phyloP scores from a whole-genome alignment of 2,113 vertebrate genomes.

The Hydrolagus affinis region DNA sequence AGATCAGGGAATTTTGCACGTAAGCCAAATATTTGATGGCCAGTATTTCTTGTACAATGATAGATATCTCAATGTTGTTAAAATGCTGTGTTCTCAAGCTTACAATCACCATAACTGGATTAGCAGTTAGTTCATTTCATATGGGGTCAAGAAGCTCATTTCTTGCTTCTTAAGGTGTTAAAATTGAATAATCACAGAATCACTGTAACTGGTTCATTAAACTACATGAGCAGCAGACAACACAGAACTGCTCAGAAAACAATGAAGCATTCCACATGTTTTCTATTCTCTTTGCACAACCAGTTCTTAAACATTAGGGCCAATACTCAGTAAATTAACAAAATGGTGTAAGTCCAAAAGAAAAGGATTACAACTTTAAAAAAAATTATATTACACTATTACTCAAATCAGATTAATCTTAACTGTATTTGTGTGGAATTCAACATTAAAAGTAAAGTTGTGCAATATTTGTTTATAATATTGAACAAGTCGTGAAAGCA shows the following conservation, averaged over 20 bases:
- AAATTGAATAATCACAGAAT: neutral
- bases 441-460: constrained; percentile 11
- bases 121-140: too few relatives aligned
- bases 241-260: neutral
- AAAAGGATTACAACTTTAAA: neutral
- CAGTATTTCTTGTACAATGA: too few relatives aligned
- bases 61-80: too few relatives aligned
- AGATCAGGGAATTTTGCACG: too few relatives aligned
- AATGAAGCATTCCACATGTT: constrained; percentile 12
- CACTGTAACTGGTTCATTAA: neutral
- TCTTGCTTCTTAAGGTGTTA: neutral
- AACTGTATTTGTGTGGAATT: neutral
- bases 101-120: too few relatives aligned
- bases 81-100: too few relatives aligned
- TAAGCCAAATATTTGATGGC: too few relatives aligned
- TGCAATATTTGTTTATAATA: neutral
- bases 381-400: neutral
- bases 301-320: neutral
- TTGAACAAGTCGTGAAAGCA: constrained; percentile 20
- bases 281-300: neutral
- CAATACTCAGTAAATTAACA: neutral
- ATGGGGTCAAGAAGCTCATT: neutral
- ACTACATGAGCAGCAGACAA: too few relatives aligned
- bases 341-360: constrained; percentile 11
- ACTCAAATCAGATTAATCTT: neutral